Conservation (phyloP, 2,113 vertebrate genomes). For the Dromas ardeola region DNA sequence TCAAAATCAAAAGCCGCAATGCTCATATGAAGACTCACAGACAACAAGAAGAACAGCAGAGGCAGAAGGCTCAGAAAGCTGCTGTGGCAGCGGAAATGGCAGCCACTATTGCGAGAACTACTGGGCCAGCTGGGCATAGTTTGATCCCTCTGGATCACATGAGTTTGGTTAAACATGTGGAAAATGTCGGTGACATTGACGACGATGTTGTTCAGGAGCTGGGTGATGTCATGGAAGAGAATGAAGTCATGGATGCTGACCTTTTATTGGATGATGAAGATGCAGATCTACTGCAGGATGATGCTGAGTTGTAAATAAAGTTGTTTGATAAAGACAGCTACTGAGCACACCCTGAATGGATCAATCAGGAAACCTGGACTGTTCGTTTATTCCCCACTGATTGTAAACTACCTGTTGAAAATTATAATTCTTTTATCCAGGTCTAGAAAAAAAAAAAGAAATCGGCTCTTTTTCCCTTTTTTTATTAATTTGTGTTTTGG, state of each 20-base stretch:
- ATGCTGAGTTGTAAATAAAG: slow-evolving; percentile 76
- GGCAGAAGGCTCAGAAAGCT: slow-evolving; percentile 82
- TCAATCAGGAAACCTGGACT: slow-evolving; percentile 68
- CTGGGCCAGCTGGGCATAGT: slow-evolving; percentile 58
- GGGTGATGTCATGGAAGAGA: slow-evolving; percentile 77
- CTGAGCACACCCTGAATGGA: slow-evolving; percentile 45
- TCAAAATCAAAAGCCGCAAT: slow-evolving; percentile 91
- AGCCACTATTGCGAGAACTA: slow-evolving; percentile 79
- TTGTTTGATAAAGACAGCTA: slow-evolving; percentile 24
- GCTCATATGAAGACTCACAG: slow-evolving; percentile 92
- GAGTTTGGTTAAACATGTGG: slow-evolving; percentile 78
- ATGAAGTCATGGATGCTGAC: slow-evolving; percentile 76
- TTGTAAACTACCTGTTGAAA: slow-evolving; percentile 80
- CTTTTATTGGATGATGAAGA: slow-evolving; percentile 79
- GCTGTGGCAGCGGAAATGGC: slow-evolving; percentile 79
- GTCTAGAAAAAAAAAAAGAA: slow-evolving; percentile 38
- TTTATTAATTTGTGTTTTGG: slow-evolving; percentile 67
- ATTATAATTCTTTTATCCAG: slow-evolving; percentile 71
- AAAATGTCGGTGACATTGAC: slow-evolving; percentile 73
- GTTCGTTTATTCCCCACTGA: slow-evolving; percentile 66
- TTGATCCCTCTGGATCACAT: slow-evolving; percentile 81
- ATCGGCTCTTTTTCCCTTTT: slow-evolving; percentile 42
- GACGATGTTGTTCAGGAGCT: slow-evolving; percentile 78
- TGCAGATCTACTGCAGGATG: slow-evolving; percentile 77
- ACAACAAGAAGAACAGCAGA: slow-evolving; percentile 85